These are phyloP conservation scores for Coranthus polyacanthus DNA, from an alignment of 2,797 vertebrate genomes.

Conservation along the genomic window DNA sequence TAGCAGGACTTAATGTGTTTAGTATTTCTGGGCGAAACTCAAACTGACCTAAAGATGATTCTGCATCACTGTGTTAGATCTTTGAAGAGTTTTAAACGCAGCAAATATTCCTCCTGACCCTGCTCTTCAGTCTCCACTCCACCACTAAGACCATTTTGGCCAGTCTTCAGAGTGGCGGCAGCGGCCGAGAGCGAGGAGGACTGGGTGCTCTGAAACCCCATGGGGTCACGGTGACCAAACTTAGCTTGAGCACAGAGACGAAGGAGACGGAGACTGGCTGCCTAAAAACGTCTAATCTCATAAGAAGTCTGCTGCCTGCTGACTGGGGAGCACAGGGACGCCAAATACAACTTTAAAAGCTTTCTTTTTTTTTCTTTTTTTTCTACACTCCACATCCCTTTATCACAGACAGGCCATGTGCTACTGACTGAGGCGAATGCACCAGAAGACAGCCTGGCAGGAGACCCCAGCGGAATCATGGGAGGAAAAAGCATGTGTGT, in stretches of 20 bases:
- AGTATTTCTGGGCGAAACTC: too few relatives aligned
- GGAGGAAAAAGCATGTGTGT: conserved; percentile 47
- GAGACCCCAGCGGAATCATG: conserved; percentile 61
- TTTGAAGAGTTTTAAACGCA: conserved; percentile 9
- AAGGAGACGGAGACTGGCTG: conserved; percentile 58
- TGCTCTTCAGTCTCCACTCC: conserved; percentile 24
- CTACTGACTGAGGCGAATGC: conserved; percentile 57
- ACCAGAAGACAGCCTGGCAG: conserved; percentile 53
- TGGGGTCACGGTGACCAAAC: conserved; percentile 45
- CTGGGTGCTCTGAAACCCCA: conserved; percentile 25
- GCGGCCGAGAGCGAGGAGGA: conserved; percentile 39
- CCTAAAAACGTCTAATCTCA: conserved; percentile 80
- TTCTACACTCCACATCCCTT: conserved; percentile 70
- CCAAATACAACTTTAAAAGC: conserved; percentile 79
- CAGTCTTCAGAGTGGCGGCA: conserved; percentile 44
- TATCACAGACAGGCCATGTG: conserved; percentile 74
- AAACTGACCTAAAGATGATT: too few relatives aligned
- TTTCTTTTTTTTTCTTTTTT: conserved; percentile 56
- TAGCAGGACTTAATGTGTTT: too few relatives aligned
- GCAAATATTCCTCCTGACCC: conserved; percentile 23
- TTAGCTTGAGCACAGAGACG: conserved; percentile 43
- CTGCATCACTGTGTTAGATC: too few relatives aligned
- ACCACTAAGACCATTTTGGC: conserved; percentile 33
- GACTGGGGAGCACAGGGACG: conserved; percentile 63
- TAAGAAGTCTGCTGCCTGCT: conserved; percentile 72